phyloP scores from a whole-genome alignment of 1,140 invertebrate genomes.

The Bombus waltoni region DNA sequence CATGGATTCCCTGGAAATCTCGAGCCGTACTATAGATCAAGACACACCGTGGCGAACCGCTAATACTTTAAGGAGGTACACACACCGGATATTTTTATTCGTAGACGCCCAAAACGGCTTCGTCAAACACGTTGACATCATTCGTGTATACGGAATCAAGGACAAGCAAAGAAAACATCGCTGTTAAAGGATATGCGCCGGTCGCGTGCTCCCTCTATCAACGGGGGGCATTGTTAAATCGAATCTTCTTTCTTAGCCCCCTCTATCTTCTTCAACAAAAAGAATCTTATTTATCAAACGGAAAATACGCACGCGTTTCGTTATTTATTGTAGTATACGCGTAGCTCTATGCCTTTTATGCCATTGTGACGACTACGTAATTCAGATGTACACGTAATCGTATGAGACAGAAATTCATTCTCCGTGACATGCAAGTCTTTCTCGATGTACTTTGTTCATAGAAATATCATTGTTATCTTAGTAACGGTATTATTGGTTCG shows the following conservation, averaged over 20 bases:
- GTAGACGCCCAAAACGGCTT: slow-evolving; percentile 36
- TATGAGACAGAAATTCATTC: slow-evolving; percentile 1
- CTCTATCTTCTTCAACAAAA: background rate
- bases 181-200: slow-evolving; percentile 28
- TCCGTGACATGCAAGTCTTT: background rate
- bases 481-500: background rate
- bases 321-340: background rate
- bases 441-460: background rate
- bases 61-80: slow-evolving; percentile 51
- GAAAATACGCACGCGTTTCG: background rate
- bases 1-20: slow-evolving; percentile 51
- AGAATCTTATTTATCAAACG: background rate
- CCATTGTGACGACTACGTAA: background rate
- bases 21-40: slow-evolving; percentile 1
- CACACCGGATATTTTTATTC: slow-evolving; percentile 55
- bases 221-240: background rate
- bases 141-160: slow-evolving; percentile 51
- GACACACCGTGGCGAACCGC: background rate
- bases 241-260: background rate
- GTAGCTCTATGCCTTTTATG: background rate
- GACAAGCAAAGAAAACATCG: slow-evolving; percentile 49
- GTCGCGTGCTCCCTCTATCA: background rate
- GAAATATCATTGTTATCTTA: no score
- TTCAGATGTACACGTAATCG: background rate
- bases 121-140: slow-evolving; percentile 59